These are phyloP conservation scores for Columba janthina DNA, from an alignment of 2,113 vertebrate species.

Conservation along the genomic window DNA sequence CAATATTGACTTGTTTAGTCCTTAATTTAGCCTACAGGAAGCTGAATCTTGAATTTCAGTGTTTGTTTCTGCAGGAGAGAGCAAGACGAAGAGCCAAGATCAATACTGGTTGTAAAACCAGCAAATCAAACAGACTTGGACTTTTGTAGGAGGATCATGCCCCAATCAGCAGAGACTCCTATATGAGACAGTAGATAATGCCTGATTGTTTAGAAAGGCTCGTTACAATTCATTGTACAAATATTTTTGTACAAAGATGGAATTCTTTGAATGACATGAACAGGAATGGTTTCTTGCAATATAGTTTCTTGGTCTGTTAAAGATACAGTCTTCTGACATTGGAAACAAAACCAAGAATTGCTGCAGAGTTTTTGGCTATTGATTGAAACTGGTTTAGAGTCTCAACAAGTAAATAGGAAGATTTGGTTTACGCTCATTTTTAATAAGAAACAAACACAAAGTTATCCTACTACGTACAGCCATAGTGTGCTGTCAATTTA, in stretches of 20 bases:
- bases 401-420: not conserved
- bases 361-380: not conserved
- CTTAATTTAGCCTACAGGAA: slow-evolving; percentile 34
- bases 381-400: not conserved
- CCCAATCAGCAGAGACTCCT: not conserved
- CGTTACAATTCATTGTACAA: not conserved
- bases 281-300: not conserved
- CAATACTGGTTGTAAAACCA: slow-evolving; percentile 34
- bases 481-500: not conserved
- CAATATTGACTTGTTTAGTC: slow-evolving; percentile 25
- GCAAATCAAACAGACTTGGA: not conserved
- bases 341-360: not conserved
- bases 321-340: not conserved
- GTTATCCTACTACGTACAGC: not conserved
- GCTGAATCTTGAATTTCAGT: slow-evolving; percentile 20
- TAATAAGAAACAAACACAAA: not conserved
- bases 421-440: not conserved
- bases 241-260: slow-evolving; percentile 10
- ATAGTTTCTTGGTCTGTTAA: not conserved
- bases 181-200: slow-evolving; percentile 26
- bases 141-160: not conserved
- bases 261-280: not conserved
- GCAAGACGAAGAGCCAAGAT: slow-evolving; percentile 20
- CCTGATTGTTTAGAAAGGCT: slow-evolving; percentile 15
- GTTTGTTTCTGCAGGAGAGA: slow-evolving; percentile 46